Percentiles rank a stretch among this genome's conserved stretches.
Conservation (phyloP, 2,888 invertebrate species). For the Drosophila prolongata region DNA sequence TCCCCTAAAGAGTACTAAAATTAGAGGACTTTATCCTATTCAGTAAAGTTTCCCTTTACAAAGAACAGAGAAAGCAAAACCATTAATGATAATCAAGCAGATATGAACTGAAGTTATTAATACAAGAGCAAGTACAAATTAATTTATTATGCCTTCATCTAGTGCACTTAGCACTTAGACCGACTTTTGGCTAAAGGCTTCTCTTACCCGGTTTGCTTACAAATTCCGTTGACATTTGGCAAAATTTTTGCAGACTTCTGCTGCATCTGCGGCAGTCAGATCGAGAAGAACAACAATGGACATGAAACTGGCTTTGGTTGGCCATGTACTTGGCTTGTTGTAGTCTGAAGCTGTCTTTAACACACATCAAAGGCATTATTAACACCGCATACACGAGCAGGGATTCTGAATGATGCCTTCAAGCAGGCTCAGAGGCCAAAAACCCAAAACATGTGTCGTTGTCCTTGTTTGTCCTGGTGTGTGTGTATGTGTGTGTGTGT, state of each 20-base stretch:
- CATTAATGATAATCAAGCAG: too few species aligned
- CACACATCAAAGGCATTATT: slow-evolving; percentile 80
- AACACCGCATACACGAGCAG: slow-evolving; percentile 69
- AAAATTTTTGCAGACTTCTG: slow-evolving; percentile 35
- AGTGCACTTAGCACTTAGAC: slow-evolving; percentile 22
- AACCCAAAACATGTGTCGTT: slow-evolving; percentile 78
- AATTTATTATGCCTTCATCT: slow-evolving; percentile 1
- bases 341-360: slow-evolving; percentile 76
- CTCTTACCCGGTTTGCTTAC: slow-evolving; percentile 38
- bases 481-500: slow-evolving; percentile 11
- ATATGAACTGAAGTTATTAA: background rate
- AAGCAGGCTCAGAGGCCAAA: slow-evolving; percentile 59
- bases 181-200: slow-evolving; percentile 22
- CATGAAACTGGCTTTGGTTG: slow-evolving; percentile 19
- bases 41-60: too few species aligned
- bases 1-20: background rate
- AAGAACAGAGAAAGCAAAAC: too few species aligned
- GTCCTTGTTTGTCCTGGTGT: slow-evolving; percentile 31
- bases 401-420: slow-evolving; percentile 67
- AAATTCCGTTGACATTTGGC: slow-evolving; percentile 47
- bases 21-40: too few species aligned
- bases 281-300: slow-evolving; percentile 27
- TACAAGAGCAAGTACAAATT: background rate
- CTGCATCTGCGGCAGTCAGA: slow-evolving; percentile 30
- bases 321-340: slow-evolving; percentile 54